Evolutionary conservation across 2,888 invertebrate species (phyloP).

Genomic region (Brachylomia viminalis): DNA sequence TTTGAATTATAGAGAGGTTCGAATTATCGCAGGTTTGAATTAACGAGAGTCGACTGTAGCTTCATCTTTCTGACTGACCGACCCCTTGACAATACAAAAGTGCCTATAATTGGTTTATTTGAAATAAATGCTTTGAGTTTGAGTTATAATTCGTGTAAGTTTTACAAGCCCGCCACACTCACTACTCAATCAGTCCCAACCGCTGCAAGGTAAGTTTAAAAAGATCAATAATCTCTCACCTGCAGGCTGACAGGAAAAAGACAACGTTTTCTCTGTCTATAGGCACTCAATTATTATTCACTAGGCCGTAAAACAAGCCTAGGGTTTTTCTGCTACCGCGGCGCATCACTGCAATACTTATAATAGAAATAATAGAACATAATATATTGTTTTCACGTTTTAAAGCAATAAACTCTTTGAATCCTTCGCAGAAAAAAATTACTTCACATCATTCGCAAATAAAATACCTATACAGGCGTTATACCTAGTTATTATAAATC

Average conservation of each 20-base stretch:
- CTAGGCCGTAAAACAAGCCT: neutral
- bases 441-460: neutral
- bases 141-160: too few species aligned
- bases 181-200: too few species aligned
- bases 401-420: neutral
- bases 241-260: constrained; percentile 15
- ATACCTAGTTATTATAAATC: neutral
- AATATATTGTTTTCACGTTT: too few species aligned
- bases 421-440: neutral
- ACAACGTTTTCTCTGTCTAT: neutral
- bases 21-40: too few species aligned
- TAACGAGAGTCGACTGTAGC: too few species aligned
- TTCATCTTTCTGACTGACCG: too few species aligned
- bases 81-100: too few species aligned
- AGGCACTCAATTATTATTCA: neutral
- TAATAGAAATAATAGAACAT: neutral
- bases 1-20: too few species aligned
- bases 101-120: too few species aligned
- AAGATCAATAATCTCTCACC: neutral
- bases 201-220: too few species aligned
- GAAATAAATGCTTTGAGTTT: too few species aligned
- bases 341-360: neutral
- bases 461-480: neutral
- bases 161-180: too few species aligned
- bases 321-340: constrained; percentile 12